These are phyloP conservation scores for Pseudopodoces humilis DNA, from an alignment of 2,113 vertebrate species.

Conservation along the genomic window DNA sequence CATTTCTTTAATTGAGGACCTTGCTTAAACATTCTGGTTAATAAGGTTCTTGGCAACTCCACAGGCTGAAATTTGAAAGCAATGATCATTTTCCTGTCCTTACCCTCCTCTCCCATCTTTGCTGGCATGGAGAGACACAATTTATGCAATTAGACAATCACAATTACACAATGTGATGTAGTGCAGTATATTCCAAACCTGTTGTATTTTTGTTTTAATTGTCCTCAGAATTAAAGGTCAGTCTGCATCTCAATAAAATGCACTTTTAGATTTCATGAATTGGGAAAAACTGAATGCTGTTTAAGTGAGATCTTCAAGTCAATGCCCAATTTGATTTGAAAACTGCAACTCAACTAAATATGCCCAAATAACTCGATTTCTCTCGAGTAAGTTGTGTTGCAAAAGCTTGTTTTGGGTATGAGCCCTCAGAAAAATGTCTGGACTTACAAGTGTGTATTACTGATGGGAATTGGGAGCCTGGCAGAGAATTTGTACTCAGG, in stretches of 20 bases:
- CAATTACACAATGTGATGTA: background rate
- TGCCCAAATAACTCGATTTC: background rate
- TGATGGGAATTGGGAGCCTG: background rate
- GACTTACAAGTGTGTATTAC: background rate
- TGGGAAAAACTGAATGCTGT: background rate
- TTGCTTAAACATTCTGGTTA: background rate
- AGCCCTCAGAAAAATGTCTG: background rate
- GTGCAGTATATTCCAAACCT: background rate
- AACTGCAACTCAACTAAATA: background rate
- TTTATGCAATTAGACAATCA: background rate
- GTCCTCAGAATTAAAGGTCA: background rate
- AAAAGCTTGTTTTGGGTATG: background rate
- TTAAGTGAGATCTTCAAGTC: background rate
- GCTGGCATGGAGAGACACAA: background rate
- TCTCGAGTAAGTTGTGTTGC: background rate
- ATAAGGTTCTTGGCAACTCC: background rate
- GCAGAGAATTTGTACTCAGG: background rate
- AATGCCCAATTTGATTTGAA: background rate
- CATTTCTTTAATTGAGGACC: background rate
- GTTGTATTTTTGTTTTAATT: background rate
- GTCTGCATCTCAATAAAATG: background rate
- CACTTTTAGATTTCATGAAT: background rate
- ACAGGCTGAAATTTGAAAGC: background rate
- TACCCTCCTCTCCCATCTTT: background rate
- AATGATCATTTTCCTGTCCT: background rate